These are phyloP conservation scores for Gryon sp. DNA, from an alignment of 1,140 invertebrate genomes.

Conservation along the genomic window DNA sequence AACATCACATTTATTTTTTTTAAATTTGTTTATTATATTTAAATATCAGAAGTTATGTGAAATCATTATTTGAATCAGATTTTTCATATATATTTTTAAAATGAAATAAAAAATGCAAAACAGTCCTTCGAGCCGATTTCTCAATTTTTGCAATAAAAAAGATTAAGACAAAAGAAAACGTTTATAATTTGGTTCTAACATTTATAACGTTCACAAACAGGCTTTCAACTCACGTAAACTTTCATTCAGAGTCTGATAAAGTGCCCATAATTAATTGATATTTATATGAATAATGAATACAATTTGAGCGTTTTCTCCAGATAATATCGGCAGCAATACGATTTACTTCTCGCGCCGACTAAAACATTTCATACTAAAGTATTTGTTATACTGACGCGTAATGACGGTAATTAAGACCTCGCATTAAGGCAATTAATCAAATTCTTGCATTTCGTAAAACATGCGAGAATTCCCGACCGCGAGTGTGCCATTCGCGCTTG, in stretches of 20 bases:
- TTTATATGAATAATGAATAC: slow-evolving; percentile 57
- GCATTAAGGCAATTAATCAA: slow-evolving; percentile 41
- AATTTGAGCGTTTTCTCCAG: slow-evolving; percentile 36
- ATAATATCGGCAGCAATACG: slow-evolving; percentile 32
- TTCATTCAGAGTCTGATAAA: slow-evolving; percentile 46
- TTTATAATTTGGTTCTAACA: slow-evolving; percentile 9
- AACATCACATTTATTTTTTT: no score
- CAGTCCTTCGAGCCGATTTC: slow-evolving; percentile 3
- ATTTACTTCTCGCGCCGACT: slow-evolving; percentile 29
- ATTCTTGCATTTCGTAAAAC: slow-evolving; percentile 15
- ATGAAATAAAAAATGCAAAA: no score
- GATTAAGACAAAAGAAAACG: slow-evolving; percentile 9
- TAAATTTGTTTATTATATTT: no score
- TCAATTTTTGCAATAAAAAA: slow-evolving; percentile 27
- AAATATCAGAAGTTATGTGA: no score
- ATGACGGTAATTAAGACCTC: slow-evolving; percentile 51
- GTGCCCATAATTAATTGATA: slow-evolving; percentile 50
- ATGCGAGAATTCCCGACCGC: not conserved
- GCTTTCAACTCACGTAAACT: slow-evolving; percentile 57
- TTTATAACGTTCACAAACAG: slow-evolving; percentile 37
- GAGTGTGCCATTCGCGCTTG: no score
- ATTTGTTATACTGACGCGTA: slow-evolving; percentile 37
- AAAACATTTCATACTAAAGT: slow-evolving; percentile 39
- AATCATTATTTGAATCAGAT: no score
- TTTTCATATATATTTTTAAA: no score